Conservation (phyloP, 2,888 invertebrate genomes). For the Eilema caniola region DNA sequence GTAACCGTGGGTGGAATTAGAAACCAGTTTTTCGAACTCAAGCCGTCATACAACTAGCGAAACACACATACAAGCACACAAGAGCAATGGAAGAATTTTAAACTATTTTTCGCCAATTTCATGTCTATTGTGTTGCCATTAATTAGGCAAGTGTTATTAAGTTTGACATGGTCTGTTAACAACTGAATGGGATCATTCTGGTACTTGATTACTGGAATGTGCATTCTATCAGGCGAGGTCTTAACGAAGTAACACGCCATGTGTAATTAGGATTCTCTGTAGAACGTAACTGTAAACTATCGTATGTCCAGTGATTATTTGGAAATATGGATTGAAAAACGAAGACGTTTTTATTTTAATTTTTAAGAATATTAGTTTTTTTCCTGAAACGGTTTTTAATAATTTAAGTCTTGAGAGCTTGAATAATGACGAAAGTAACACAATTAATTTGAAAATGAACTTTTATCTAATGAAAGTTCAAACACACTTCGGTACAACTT, state of each 20-base stretch:
- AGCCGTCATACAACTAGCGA: not conserved
- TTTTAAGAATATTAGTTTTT: too few species aligned
- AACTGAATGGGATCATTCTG: conserved; percentile 6
- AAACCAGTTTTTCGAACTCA: not conserved
- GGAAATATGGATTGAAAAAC: not conserved
- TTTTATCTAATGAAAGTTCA: too few species aligned
- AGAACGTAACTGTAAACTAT: not conserved
- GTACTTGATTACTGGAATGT: conserved; percentile 14
- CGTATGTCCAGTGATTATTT: not conserved
- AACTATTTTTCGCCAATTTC: conserved; percentile 11
- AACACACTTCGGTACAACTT: too few species aligned
- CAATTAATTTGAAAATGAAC: too few species aligned
- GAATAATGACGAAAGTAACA: too few species aligned
- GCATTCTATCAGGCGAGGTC: conserved; percentile 9
- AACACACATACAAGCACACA: not conserved
- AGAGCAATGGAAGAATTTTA: not conserved
- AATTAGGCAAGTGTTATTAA: conserved; percentile 16
- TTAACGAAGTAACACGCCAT: conserved; percentile 15
- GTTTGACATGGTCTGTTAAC: conserved; percentile 15
- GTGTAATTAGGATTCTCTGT: conserved; percentile 13
- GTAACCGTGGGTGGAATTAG: not conserved
- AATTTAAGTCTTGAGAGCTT: too few species aligned
- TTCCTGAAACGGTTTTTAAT: too few species aligned
- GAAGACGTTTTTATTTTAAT: not conserved
- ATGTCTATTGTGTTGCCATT: conserved; percentile 10